Evolutionary conservation across 2,888 invertebrate genomes (phyloP).

Genomic region (Drosophila parthenogenetica): DNA sequence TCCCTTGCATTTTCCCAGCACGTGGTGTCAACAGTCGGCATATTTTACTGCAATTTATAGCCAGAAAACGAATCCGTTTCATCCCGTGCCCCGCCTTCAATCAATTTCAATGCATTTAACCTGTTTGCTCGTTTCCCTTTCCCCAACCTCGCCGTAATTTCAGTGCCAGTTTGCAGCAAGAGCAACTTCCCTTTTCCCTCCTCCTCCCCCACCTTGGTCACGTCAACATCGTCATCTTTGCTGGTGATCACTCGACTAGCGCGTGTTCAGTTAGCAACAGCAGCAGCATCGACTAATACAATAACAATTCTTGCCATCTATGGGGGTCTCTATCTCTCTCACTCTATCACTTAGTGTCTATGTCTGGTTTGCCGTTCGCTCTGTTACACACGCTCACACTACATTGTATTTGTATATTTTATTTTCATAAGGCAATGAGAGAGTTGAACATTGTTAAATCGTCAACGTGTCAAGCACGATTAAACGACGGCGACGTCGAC

Average conservation of each 20-base stretch:
- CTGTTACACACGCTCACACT: neutral
- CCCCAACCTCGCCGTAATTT: conserved; percentile 10
- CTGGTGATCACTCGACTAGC: conserved; percentile 80
- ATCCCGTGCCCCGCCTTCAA: conserved; percentile 17
- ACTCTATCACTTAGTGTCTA: conserved; percentile 15
- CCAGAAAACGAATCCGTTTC: conserved; percentile 41
- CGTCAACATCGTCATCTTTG: conserved; percentile 44
- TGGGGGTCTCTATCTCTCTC: conserved; percentile 33
- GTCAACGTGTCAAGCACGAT: conserved; percentile 57
- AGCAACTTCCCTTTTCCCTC: conserved; percentile 24
- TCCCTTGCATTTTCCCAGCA: conserved; percentile 33
- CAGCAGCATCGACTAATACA: conserved; percentile 28
- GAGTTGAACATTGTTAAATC: conserved; percentile 39
- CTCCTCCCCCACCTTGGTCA: neutral
- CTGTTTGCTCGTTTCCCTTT: conserved; percentile 49
- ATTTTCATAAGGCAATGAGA: conserved; percentile 36
- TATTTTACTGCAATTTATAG: conserved; percentile 62
- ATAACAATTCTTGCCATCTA: conserved; percentile 64
- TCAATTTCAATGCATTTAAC: conserved; percentile 74
- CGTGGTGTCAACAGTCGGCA: conserved; percentile 39
- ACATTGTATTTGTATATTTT: conserved; percentile 52
- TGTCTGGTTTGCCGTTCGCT: conserved; percentile 6
- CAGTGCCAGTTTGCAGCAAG: conserved; percentile 42
- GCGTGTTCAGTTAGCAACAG: conserved; percentile 69
- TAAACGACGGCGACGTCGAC: conserved; percentile 11